A percentile compares a stretch with the other conserved stretches of the same genome.
Conservation (phyloP, 2,113 vertebrate genomes). For the Hymenochirus boettgeri region DNA sequence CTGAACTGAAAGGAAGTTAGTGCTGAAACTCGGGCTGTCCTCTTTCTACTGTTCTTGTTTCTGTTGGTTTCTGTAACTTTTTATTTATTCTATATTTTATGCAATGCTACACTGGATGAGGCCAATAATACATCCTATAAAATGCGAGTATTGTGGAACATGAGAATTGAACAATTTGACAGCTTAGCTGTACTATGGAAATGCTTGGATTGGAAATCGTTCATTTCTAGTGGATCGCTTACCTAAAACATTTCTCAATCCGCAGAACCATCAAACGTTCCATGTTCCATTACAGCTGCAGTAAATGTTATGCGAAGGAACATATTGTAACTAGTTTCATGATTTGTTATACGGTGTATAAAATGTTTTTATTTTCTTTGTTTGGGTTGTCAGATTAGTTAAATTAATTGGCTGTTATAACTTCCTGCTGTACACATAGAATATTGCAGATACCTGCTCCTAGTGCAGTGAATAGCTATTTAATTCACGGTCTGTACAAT, state of each 20-base stretch:
- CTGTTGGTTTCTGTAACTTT: too few relatives aligned
- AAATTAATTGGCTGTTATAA: too few relatives aligned
- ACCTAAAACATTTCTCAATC: not conserved
- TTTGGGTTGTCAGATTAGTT: too few relatives aligned
- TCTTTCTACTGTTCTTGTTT: conserved; percentile 1
- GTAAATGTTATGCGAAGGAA: not conserved
- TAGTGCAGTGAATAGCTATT: too few relatives aligned
- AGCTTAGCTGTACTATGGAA: not conserved
- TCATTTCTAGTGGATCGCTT: not conserved
- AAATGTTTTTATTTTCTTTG: too few relatives aligned
- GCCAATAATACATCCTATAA: conserved; percentile 7
- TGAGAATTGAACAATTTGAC: conserved; percentile 7
- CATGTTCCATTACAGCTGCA: not conserved
- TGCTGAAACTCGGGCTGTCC: not conserved
- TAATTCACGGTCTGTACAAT: too few relatives aligned
- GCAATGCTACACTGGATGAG: conserved; percentile 10
- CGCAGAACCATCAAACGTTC: not conserved
- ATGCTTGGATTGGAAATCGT: not conserved
- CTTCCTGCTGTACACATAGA: too few relatives aligned
- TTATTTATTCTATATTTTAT: conserved; percentile 12
- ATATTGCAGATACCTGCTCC: too few relatives aligned
- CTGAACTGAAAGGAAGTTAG: conserved; percentile 15
- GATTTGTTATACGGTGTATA: too few relatives aligned
- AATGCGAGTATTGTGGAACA: not conserved
- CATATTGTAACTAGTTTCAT: too few relatives aligned